Evolutionary conservation across 2,797 vertebrate genomes (phyloP).

Genomic region (Pteropus rufus): DNA sequence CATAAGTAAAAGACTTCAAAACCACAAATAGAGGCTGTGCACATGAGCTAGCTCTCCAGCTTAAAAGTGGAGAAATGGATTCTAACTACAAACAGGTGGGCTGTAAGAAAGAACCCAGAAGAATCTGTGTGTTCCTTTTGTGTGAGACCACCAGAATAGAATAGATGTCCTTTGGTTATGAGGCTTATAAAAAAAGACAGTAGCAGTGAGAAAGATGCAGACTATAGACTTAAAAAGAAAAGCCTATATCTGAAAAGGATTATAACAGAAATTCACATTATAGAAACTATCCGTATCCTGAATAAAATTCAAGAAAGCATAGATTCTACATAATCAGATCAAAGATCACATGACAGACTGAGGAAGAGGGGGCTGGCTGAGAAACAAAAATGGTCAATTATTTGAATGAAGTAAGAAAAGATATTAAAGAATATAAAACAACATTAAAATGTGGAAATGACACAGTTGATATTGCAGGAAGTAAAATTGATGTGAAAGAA

Average conservation of each 20-base stretch:
- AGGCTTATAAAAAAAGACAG: neutral
- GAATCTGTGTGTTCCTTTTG: neutral
- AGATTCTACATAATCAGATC: neutral
- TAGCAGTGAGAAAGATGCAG: neutral
- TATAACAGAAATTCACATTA: neutral
- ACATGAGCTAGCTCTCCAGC: neutral
- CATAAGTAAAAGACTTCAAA: conserved; percentile 39
- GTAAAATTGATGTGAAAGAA: neutral
- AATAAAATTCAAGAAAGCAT: neutral
- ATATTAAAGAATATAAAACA: neutral
- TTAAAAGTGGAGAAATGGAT: neutral
- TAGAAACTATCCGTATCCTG: neutral
- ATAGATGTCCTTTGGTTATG: neutral
- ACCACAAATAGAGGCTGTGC: neutral
- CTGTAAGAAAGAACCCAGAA: neutral
- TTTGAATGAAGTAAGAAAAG: neutral
- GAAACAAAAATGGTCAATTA: neutral
- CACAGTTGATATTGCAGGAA: neutral
- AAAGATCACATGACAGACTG: neutral
- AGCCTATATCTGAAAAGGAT: neutral
- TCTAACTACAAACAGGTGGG: neutral
- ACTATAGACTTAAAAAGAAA: neutral
- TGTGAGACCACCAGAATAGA: neutral
- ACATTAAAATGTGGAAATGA: neutral
- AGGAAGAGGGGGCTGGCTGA: neutral